phyloP scores from a whole-genome alignment of 2,888 invertebrate species.

The Tigriopus californicus region DNA sequence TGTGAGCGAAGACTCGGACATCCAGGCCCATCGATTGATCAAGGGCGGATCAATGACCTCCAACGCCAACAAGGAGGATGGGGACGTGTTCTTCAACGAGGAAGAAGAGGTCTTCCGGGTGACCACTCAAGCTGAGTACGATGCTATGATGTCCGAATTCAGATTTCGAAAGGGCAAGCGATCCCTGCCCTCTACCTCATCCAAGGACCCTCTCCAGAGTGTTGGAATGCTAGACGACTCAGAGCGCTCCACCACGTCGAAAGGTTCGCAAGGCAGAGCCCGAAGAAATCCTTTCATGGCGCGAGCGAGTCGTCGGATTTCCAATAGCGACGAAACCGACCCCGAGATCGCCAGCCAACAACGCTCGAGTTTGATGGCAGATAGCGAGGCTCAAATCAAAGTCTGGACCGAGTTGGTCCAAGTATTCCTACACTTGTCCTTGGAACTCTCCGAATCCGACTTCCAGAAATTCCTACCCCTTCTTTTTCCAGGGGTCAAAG shows the following conservation, averaged over 20 bases:
- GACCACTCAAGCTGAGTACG: slow-evolving; percentile 31
- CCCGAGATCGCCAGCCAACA: slow-evolving; percentile 68
- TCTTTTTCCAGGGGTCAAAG: slow-evolving; percentile 37
- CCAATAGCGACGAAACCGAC: slow-evolving; percentile 16
- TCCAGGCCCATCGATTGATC: too few relatives aligned
- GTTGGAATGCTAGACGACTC: slow-evolving; percentile 40
- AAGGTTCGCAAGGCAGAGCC: slow-evolving; percentile 18
- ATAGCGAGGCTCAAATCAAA: slow-evolving; percentile 62
- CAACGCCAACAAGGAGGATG: not conserved
- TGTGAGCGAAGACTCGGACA: too few relatives aligned
- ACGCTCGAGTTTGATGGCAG: slow-evolving; percentile 60
- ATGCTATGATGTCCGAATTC: slow-evolving; percentile 34
- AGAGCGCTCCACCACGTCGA: slow-evolving; percentile 8
- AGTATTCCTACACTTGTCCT: slow-evolving; percentile 59
- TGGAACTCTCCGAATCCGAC: slow-evolving; percentile 32
- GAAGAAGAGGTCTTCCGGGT: slow-evolving; percentile 25
- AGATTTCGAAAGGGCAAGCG: slow-evolving; percentile 33
- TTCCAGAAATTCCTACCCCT: slow-evolving; percentile 37
- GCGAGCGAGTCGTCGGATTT: not conserved
- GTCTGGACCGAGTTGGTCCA: slow-evolving; percentile 69
- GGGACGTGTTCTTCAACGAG: slow-evolving; percentile 18
- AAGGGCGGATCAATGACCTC: not conserved
- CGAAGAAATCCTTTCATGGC: slow-evolving; percentile 17
- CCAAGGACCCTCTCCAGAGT: slow-evolving; percentile 8
- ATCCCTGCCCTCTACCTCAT: slow-evolving; percentile 27